Base-by-base conservation (phyloP, 2,113 vertebrate species). In the Entomyzon cyanotis region DNA sequence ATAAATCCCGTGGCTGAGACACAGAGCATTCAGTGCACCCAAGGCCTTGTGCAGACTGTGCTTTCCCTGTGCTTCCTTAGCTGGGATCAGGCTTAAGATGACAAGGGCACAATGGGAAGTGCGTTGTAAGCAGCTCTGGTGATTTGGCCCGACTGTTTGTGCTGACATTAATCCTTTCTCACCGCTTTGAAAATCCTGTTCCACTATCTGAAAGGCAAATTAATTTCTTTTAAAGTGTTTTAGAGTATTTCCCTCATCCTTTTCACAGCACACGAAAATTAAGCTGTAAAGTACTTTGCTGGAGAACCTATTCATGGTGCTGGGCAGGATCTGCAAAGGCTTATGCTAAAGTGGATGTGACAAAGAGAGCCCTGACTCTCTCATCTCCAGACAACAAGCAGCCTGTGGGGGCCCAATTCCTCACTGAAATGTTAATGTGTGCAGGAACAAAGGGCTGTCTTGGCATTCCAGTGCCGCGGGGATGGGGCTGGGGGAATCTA, bases 131-230 rank as follows among this genome's bases (percentile, higher is more conserved):
- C 94, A 63, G 94, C 93, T 89, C 87, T 70, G 88, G 62, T 56
- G 89, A 44, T 63, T 73, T 33, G 28, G 69, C 81, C 81, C 8
- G 3, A 7, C 84, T 73, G 53, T 62, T 64, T 50, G 64, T 12
- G 10, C 92, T 89, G 93, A 94, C 89, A 24, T 55, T 88, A 96
- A 95, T 97, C 96, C 94, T 74, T 69, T 68, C 84, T 91, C 55
- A 2, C n/a, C 0, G 19, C 90, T 91, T 65, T 73, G 87, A 67
- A 71, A 88, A 88, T 31, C 74, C 87, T 11, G 39, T 91, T 88
- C 90, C 79, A 14, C 31, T 49, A 28, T 80, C 82, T 91, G 92
- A 93, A 93, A 97, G 87, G 87, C 94, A 95, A 94, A 95, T 94
- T 94, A 93, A 91, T 96, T 90, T 91, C 78, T 83, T 73, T 80